These are phyloP conservation scores for Nomada lathburiana DNA, from an alignment of 2,888 invertebrate species.

Conservation along the genomic window DNA sequence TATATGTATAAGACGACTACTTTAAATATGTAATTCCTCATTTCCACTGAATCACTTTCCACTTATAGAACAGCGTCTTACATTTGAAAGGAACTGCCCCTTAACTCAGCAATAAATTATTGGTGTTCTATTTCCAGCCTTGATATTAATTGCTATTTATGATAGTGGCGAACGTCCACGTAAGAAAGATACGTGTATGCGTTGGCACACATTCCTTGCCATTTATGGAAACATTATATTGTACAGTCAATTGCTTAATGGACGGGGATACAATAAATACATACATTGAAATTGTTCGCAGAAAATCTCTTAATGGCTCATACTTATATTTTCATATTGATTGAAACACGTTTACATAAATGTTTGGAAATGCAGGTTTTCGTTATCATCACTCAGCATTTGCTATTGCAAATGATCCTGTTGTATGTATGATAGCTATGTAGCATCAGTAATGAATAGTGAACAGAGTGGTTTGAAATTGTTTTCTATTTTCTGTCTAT, in stretches of 20 bases:
- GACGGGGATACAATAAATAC: background rate
- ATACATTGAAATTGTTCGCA: slow-evolving; percentile 6
- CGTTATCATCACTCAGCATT: background rate
- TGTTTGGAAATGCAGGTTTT: background rate
- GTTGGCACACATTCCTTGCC: slow-evolving; percentile 30
- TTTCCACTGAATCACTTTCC: slow-evolving; percentile 15
- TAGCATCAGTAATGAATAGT: background rate
- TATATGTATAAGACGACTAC: background rate
- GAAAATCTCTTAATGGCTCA: slow-evolving; percentile 34
- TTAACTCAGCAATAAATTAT: background rate
- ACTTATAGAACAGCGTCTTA: background rate
- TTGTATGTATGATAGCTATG: background rate
- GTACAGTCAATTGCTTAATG: slow-evolving; percentile 14
- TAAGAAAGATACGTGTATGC: slow-evolving; percentile 12
- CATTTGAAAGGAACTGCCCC: background rate
- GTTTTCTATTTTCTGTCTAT: background rate
- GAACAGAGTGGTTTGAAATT: background rate
- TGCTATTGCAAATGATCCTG: background rate
- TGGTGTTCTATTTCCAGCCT: slow-evolving; percentile 32
- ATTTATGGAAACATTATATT: slow-evolving; percentile 23
- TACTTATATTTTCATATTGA: slow-evolving; percentile 16
- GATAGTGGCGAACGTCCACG: slow-evolving; percentile 14
- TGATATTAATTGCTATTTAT: slow-evolving; percentile 31
- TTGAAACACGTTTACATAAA: background rate
- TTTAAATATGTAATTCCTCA: background rate